Base-by-base conservation (phyloP, 2,888 invertebrate genomes). In the Drosophila mulleri region DNA sequence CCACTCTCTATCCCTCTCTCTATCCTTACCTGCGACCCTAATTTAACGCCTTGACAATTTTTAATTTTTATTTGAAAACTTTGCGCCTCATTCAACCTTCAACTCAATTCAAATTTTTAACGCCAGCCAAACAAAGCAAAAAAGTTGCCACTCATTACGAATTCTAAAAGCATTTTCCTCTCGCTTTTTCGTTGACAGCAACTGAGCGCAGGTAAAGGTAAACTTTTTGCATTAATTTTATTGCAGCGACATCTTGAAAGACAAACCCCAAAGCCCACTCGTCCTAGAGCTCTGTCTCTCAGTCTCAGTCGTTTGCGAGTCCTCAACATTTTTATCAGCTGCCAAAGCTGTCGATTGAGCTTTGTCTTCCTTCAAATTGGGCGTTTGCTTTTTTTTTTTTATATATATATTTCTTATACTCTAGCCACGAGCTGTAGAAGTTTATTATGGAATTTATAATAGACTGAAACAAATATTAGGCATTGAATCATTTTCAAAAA, bases 11-110 rank as follows among this genome's bases (percentile, higher is more conserved):
- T 23, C 39, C 9, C 44, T 44, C 65, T 65, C 37, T 53, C 26
- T 60, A n/a, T n/a, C n/a, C 37, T 69, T 66, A 65, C 70, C 59
- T 71, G 82, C 53, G 87, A 87, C 88, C 90, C 89, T 84, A 90
- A 90, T 87, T 87, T 87, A 84, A 89, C 89, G 89, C 88, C 85
- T 84, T 90, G 85, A 75, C 80, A 90, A 87, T 88, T 87, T 89
- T 78, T 82, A 87, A 87, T 90, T 90, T 87, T 90, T 87, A 84
- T 90, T 89, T 84, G 80, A 84, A 87, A 89, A 90, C 71, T 90
- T 90, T 75, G 54, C 75, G 67, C 63, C 79, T 80, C 68, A 54
- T 63, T 66, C 71, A 66, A 70, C 75, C 79, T 75, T 75, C 81
- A 69, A 72, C 80, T 76, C 77, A 71, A 82, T 72, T 83, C 73